Conservation (phyloP, 2,888 invertebrate species). For the Trachelus stipa region DNA sequence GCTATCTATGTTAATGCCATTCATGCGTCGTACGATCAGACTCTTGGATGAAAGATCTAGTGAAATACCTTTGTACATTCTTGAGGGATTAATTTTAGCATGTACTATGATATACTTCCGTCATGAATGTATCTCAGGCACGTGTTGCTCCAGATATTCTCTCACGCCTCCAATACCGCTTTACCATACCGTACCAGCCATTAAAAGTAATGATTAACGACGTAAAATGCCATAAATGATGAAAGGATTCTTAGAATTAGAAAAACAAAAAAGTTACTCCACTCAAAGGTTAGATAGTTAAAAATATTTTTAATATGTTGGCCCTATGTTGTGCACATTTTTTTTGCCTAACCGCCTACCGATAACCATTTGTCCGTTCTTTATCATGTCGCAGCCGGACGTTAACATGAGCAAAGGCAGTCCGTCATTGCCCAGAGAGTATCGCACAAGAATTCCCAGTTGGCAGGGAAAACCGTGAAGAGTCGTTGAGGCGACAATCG, state of each 20-base stretch:
- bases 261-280: background rate
- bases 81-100: conserved; percentile 7
- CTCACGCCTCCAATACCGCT: background rate
- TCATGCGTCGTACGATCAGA: background rate
- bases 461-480: conserved; percentile 9
- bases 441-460: conserved; percentile 8
- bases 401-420: conserved; percentile 28
- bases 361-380: background rate
- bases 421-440: conserved; percentile 11
- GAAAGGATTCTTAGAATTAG: background rate
- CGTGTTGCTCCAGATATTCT: conserved; percentile 7
- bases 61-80: conserved; percentile 4
- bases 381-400: background rate
- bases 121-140: conserved; percentile 1
- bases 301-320: background rate
- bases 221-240: background rate
- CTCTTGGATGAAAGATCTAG: background rate
- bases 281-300: background rate
- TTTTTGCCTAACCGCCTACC: background rate
- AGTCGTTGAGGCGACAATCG: conserved; percentile 11
- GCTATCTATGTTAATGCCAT: background rate
- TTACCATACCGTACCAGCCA: background rate
- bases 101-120: conserved; percentile 5
- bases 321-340: background rate
- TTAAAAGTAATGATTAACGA: background rate